Evolutionary conservation across 2,888 invertebrate species (phyloP).

Genomic region (Watsonalla cultraria): DNA sequence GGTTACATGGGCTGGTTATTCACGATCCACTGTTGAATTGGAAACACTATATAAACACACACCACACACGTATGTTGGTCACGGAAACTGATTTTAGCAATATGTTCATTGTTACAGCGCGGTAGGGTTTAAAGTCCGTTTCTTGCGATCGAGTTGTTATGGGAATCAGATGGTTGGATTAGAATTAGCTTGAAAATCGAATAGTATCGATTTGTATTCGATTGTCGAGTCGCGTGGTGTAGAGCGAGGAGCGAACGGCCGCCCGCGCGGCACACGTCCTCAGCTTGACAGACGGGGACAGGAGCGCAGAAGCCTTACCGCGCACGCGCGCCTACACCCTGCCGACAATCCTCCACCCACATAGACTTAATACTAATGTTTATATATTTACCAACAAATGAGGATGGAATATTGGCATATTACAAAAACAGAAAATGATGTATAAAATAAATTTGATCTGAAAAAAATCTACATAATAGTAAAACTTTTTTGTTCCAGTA

Average conservation of each 20-base stretch:
- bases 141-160: background rate
- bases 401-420: too few species aligned
- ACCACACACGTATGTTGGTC: slow-evolving; percentile 48
- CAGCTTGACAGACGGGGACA: slow-evolving; percentile 48
- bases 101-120: slow-evolving; percentile 21
- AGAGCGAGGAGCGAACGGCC: slow-evolving; percentile 44
- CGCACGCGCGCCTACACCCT: slow-evolving; percentile 61
- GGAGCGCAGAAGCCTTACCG: slow-evolving; percentile 52
- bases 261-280: slow-evolving; percentile 51
- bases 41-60: slow-evolving; percentile 24
- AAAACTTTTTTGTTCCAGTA: too few species aligned
- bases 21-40: background rate
- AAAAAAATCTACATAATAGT: too few species aligned
- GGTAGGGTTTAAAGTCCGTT: background rate
- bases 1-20: background rate
- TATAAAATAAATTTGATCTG: too few species aligned
- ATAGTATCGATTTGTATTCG: slow-evolving; percentile 61
- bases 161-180: slow-evolving; percentile 24
- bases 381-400: background rate
- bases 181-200: slow-evolving; percentile 43
- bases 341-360: slow-evolving; percentile 36
- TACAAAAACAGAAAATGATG: too few species aligned
- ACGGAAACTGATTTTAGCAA: slow-evolving; percentile 22
- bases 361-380: slow-evolving; percentile 22
- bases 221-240: slow-evolving; percentile 26